Evolutionary conservation across 2,888 invertebrate genomes (phyloP).

Genomic region (Ypsolopha sequella): DNA sequence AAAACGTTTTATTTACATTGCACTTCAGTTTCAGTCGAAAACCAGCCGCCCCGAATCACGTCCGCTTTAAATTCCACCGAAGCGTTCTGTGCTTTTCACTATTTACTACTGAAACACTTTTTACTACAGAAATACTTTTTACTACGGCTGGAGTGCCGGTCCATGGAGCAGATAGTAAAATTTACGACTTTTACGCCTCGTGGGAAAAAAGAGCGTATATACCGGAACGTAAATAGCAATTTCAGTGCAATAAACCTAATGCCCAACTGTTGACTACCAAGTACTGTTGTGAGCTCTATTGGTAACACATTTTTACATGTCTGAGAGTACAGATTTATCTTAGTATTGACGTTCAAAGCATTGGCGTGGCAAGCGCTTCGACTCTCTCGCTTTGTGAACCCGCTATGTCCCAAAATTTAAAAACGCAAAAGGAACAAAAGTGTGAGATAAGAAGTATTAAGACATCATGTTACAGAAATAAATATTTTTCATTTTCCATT

Average conservation of each 20-base stretch:
- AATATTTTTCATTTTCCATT: no score
- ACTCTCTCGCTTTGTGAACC: no score
- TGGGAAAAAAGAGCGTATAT: constrained; percentile 19
- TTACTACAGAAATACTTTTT: no score
- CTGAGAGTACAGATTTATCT: no score
- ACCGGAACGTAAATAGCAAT: constrained; percentile 19
- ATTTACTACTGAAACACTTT: neutral
- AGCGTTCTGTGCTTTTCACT: neutral
- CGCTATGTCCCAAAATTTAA: no score
- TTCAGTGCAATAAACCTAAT: constrained; percentile 25
- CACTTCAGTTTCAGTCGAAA: neutral
- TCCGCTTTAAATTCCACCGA: neutral
- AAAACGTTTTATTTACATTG: no score
- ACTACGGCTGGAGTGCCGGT: constrained; percentile 2
- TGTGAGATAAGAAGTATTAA: no score
- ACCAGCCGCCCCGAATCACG: neutral
- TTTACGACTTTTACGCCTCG: constrained; percentile 27
- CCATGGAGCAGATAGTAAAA: constrained; percentile 19
- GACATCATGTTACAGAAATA: no score
- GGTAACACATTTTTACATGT: neutral
- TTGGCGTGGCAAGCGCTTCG: no score
- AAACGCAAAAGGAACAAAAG: no score
- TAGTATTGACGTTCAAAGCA: no score
- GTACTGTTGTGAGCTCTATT: neutral
- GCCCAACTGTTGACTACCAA: neutral